Base-by-base conservation (phyloP, 1,140 invertebrate genomes). In the Platorchestia sp. region DNA sequence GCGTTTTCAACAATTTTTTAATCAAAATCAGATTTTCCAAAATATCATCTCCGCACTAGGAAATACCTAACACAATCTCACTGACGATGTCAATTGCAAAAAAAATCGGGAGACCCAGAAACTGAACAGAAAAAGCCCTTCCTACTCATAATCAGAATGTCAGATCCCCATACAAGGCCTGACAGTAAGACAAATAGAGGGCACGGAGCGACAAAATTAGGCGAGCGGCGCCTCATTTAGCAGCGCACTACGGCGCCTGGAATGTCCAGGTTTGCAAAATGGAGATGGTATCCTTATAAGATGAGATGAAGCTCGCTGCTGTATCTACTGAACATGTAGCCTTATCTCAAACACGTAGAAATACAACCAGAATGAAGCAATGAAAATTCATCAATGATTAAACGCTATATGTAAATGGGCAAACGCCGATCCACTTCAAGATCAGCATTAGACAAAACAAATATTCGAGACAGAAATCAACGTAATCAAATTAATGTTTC, bases 201-300 rank as follows among this genome's bases (percentile, higher is more conserved):
- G 43, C 41, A 89, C 16, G n/a, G 87, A 44, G 87, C 43, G 87
- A 89, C 42, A 89, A 89, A 89, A 89, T 89, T 89, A 89, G 87
- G 27, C 10, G 43, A 14, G n/a, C 87, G n/a, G 43, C 10, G 87
- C 87, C 87, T 89, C 87, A 42, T 89, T 89, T 41, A 89, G 87
- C 41, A 41, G 27, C 27, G 41, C 87, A 27, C 43, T 41, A 41
- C 87, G 87, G n/a, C 87, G 41, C 14, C 87, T 89, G 87, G 43
- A 89, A 42, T 42, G 87, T 42, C 87, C n/a, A 42, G 27, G 27
- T 41, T 44, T 14, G 43, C 41, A 89, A 42, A 16, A 43, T 42
- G 87, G 87, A 89, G 87, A 89, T 14, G 43, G 14, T 89, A 44
- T 89, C 87, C 87, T 42, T 42, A 89, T 89, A 89, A 89, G 87